Conservation (phyloP, 2,797 vertebrate genomes). For the Danio aesculapii region DNA sequence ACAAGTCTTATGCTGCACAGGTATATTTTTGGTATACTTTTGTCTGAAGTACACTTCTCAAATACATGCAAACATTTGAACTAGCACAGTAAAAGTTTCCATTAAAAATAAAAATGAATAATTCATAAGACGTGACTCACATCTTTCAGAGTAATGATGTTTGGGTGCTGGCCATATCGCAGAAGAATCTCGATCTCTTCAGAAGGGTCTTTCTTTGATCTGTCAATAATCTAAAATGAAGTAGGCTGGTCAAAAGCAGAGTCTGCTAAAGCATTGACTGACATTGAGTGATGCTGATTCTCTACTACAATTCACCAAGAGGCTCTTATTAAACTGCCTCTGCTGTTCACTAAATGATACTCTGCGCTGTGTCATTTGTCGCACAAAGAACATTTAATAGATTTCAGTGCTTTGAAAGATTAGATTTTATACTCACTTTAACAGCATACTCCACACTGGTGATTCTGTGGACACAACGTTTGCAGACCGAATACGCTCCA, state of each 20-base stretch:
- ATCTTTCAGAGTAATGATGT: slow-evolving; percentile 94
- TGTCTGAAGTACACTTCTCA: background rate
- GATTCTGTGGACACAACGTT: slow-evolving; percentile 90
- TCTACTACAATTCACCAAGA: background rate
- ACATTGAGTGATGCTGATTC: slow-evolving; percentile 3
- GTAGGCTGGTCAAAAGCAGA: slow-evolving; percentile 15
- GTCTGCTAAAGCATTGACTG: slow-evolving; percentile 7
- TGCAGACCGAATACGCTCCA: slow-evolving; percentile 87
- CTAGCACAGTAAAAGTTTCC: too few relatives aligned
- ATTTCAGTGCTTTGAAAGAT: background rate
- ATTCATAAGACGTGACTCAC: slow-evolving; percentile 76
- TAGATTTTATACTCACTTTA: slow-evolving; percentile 81
- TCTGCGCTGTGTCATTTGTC: background rate
- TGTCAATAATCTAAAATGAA: slow-evolving; percentile 90
- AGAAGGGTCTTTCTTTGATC: slow-evolving; percentile 90
- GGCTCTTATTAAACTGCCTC: background rate
- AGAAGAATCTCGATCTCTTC: slow-evolving; percentile 97
- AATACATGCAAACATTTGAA: too few relatives aligned
- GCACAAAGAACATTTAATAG: background rate
- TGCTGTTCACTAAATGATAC: slow-evolving; percentile 4
- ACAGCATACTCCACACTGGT: slow-evolving; percentile 93
- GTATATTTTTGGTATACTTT: too few relatives aligned
- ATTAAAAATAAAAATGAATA: too few relatives aligned
- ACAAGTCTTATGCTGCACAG: too few relatives aligned
- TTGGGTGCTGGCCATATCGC: slow-evolving; percentile 95